Evolutionary conservation across 1,140 invertebrate species (phyloP), one percentile per base, ranked within the genome.

Genomic region (Arctopsyche grandis): DNA sequence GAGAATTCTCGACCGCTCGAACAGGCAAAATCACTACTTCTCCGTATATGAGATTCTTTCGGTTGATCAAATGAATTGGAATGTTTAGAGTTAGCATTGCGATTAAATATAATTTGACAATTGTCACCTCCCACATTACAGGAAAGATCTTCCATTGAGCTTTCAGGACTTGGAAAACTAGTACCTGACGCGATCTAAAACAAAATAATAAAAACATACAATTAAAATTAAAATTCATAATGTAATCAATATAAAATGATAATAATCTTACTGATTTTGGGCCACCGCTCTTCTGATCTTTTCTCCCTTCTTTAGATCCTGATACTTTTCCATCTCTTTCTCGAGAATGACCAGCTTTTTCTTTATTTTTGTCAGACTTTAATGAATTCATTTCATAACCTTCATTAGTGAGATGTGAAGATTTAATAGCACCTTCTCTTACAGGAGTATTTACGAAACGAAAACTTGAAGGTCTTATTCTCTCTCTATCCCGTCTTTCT

Each of bases 51-150:
- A 16, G 74, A 79, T 71, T 80, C 80, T 75, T 80, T 80, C 5
- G 77, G 77, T 58, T 82, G 79, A 56, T 79, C 78, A 26, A 79
- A 81, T 22, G 77, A 79, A n/a, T 43, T 38, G 48, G 85, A 85
- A 78, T 86, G 85, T 83, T 86, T 85, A 10, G 79, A 78, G 66
- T 82, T 82, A 77, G 85, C 87, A 83, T 85, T 86, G 71, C 86
- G 83, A 84, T 88, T 89, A 83, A 86, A 86, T 77, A 88, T 87
- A 84, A 88, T 87, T 81, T 85, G 85, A 83, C 87, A 88, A 83
- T 86, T 87, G 1, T 87, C 84, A 0, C 84, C 84, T 21, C 81
- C 77, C 4, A 83, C 83, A 69, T 83, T 80, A 26, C 83, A 83
- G 10, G 84, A 76, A 19, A 85, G 83, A 73, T 86, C 86, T 80